phyloP scores from a whole-genome alignment of 2,113 vertebrate genomes.

The Actinemys pallida region DNA sequence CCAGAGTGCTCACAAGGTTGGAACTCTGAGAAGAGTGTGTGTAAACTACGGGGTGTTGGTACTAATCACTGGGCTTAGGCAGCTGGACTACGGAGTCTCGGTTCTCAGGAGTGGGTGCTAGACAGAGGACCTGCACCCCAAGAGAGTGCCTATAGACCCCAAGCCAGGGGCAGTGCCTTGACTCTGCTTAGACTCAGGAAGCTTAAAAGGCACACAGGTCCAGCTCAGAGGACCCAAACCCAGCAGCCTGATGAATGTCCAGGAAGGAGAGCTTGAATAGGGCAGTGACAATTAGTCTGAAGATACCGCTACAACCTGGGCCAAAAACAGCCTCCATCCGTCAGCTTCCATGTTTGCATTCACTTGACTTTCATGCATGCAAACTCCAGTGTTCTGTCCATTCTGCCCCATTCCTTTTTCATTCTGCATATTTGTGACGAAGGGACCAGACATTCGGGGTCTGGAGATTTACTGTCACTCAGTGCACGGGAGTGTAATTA shows the following conservation, averaged over 20 bases:
- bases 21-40: too few species aligned
- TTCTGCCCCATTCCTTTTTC: accelerated
- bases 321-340: neutral
- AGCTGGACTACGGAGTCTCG: neutral
- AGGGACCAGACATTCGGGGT: neutral
- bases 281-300: neutral
- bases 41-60: too few species aligned
- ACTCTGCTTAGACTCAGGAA: neutral
- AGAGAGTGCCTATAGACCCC: neutral
- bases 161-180: neutral
- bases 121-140: neutral
- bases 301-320: neutral
- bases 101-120: neutral
- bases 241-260: neutral
- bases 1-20: too few species aligned
- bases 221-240: neutral
- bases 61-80: too few species aligned
- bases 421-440: accelerated
- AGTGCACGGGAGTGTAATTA: neutral
- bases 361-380: neutral
- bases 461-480: neutral
- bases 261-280: neutral
- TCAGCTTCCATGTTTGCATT: neutral
- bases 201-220: neutral
- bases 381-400: neutral